Evolutionary conservation across 53 echinoderm and acorn worm genomes (phyloP).

Genomic region (Antedon mediterranea): DNA sequence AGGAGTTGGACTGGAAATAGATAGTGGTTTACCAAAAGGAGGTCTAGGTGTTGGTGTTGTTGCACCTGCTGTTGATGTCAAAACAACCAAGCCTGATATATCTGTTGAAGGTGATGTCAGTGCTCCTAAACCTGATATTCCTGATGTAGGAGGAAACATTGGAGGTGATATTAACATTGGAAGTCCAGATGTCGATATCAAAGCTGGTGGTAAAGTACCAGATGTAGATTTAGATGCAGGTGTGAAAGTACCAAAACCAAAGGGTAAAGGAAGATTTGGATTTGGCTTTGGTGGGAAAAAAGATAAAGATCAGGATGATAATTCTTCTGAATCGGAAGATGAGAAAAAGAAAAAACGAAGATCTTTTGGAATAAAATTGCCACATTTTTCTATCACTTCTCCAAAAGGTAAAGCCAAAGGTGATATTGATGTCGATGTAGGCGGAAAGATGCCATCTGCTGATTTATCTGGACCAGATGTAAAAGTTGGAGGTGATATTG

Average conservation of each 20-base stretch:
- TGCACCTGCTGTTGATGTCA: slow-evolving; percentile 14
- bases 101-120: slow-evolving; percentile 8
- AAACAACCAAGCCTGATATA: slow-evolving; percentile 27
- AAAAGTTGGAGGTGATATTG: neutral
- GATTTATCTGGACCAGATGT: too few species aligned
- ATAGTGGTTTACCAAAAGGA: neutral
- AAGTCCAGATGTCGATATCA: slow-evolving; percentile 24
- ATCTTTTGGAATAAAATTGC: neutral
- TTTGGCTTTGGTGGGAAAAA: neutral
- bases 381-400: neutral
- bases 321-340: neutral
- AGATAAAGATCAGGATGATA: neutral
- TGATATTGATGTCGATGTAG: slow-evolving; percentile 3
- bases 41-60: neutral
- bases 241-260: neutral
- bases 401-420: slow-evolving; percentile 14
- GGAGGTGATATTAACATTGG: neutral
- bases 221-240: slow-evolving; percentile 7
- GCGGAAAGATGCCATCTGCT: neutral
- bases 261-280: slow-evolving; percentile 9
- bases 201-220: slow-evolving; percentile 13
- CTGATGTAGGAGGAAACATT: neutral
- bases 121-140: neutral
- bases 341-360: neutral
- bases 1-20: neutral